These are phyloP conservation scores for Drosophila subsilvestris DNA, from an alignment of 2,888 invertebrate species.

Conservation along the genomic window DNA sequence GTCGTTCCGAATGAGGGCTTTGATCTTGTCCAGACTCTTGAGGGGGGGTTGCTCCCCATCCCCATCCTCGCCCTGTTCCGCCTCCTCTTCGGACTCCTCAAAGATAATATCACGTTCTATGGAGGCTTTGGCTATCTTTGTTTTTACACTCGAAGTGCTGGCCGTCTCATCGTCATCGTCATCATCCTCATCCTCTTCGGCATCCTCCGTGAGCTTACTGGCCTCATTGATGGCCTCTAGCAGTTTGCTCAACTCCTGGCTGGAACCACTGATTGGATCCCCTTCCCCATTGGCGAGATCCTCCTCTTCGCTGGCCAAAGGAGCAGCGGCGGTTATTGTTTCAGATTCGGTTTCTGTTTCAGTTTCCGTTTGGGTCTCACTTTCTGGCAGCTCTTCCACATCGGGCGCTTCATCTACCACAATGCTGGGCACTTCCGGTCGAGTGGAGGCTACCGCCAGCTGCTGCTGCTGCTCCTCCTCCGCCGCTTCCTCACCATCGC, in stretches of 20 bases:
- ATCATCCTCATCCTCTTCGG: slow-evolving; percentile 33
- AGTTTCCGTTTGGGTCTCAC: not conserved
- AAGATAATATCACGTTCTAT: slow-evolving; percentile 66
- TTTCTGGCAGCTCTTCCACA: not conserved
- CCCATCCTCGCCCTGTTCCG: slow-evolving; percentile 12
- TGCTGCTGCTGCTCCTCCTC: not conserved
- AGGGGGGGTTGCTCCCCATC: not conserved
- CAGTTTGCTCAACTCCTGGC: slow-evolving; percentile 52
- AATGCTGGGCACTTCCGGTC: slow-evolving; percentile 56
- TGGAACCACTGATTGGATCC: slow-evolving; percentile 48
- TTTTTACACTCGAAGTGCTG: slow-evolving; percentile 67
- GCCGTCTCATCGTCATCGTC: slow-evolving; percentile 64
- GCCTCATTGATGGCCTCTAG: slow-evolving; percentile 56
- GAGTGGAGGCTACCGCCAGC: not conserved
- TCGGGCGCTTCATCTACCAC: slow-evolving; percentile 54
- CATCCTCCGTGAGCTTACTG: slow-evolving; percentile 50
- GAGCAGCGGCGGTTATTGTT: slow-evolving; percentile 38
- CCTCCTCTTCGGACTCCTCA: slow-evolving; percentile 45
- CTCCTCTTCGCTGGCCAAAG: slow-evolving; percentile 64
- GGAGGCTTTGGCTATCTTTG: slow-evolving; percentile 71
- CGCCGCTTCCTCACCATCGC: slow-evolving; percentile 32
- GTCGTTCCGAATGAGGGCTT: slow-evolving; percentile 67
- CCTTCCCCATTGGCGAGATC: slow-evolving; percentile 43
- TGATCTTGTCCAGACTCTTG: slow-evolving; percentile 59
- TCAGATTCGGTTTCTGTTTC: slow-evolving; percentile 5